Conservation (phyloP, 2,797 vertebrate species). For the Carapus acus region DNA sequence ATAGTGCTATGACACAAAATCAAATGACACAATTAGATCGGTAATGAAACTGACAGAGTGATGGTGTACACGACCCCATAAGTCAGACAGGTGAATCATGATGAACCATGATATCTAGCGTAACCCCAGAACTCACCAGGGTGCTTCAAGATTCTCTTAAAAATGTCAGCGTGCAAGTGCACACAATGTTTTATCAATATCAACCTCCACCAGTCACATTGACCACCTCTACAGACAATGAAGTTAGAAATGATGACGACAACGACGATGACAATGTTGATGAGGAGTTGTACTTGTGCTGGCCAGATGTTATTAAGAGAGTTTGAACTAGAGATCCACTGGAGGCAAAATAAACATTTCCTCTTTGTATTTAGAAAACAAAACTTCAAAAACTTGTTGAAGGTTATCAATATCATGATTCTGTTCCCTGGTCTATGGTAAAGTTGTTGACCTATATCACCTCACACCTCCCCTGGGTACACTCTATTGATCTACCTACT, state of each 20-base stretch:
- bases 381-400: background rate
- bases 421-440: background rate
- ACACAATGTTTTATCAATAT: background rate
- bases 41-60: constrained; percentile 12
- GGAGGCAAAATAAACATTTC: no score
- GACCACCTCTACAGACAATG: no score
- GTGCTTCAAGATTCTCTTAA: constrained; percentile 1
- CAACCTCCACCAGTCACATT: background rate
- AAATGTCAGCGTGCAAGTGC: background rate
- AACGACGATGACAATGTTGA: no score
- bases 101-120: constrained; percentile 10
- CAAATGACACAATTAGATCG: constrained; percentile 24
- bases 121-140: constrained; percentile 8
- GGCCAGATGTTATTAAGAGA: no score
- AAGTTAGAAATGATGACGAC: no score
- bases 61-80: no score
- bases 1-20: constrained; percentile 26
- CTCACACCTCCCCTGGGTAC: background rate
- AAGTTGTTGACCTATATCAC: constrained; percentile 1
- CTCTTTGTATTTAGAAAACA: background rate
- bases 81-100: no score
- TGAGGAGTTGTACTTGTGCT: no score
- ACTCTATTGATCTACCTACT: no score
- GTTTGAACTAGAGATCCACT: no score
- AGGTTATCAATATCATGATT: background rate